Conservation (phyloP, 1,140 invertebrate species). For the Anoplolepis gracilipes region DNA sequence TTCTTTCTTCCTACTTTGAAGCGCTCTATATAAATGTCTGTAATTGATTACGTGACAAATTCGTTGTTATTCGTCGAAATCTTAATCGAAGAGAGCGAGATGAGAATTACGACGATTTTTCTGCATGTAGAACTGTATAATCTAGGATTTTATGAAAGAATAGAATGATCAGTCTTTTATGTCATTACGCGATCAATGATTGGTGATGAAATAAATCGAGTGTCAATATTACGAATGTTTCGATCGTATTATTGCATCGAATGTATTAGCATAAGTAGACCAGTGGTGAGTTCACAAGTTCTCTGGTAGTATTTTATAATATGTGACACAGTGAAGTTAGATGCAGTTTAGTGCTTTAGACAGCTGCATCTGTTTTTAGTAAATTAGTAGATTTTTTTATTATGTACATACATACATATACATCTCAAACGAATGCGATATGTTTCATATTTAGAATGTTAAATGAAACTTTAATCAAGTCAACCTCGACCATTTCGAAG, state of each 20-base stretch:
- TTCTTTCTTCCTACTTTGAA: background rate
- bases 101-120: constrained; percentile 27
- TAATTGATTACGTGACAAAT: constrained; percentile 37
- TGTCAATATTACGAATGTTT: constrained; percentile 14
- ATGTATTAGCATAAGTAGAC: constrained; percentile 63
- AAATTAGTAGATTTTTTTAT: constrained; percentile 43
- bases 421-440: constrained; percentile 9
- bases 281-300: constrained; percentile 30
- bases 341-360: constrained; percentile 62
- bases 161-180: constrained; percentile 16
- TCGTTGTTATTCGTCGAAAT: constrained; percentile 22
- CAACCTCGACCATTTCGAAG: constrained; percentile 19
- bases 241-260: constrained; percentile 35
- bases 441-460: constrained; percentile 26
- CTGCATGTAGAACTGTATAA: constrained; percentile 45
- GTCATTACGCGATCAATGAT: background rate
- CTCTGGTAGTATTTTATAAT: constrained; percentile 53
- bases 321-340: constrained; percentile 54
- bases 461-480: constrained; percentile 2
- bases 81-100: constrained; percentile 31
- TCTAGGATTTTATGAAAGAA: constrained; percentile 34
- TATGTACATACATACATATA: background rate
- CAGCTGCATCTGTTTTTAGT: constrained; percentile 44
- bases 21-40: constrained; percentile 20
- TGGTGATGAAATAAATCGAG: background rate